Percentiles rank a stretch among this genome's conserved stretches.
phyloP scores from a whole-genome alignment of 2,888 invertebrate genomes.

The Agapostemon virescens region DNA sequence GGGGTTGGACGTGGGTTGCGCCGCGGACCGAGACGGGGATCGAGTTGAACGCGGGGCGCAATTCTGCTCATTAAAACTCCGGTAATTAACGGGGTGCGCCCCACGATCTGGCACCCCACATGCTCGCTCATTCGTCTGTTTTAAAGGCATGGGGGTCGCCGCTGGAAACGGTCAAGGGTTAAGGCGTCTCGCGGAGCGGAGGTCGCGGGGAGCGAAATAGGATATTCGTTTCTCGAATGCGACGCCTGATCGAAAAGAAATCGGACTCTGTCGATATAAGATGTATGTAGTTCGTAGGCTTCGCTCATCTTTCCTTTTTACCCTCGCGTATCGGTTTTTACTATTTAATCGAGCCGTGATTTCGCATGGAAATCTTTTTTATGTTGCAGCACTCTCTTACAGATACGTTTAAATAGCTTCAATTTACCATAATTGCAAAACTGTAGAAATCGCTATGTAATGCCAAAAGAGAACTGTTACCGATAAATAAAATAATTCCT shows the following conservation, averaged over 20 bases:
- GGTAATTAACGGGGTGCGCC: slow-evolving; percentile 65
- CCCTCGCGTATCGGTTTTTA: neutral
- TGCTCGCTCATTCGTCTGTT: slow-evolving; percentile 39
- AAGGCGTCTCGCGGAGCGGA: slow-evolving; percentile 6
- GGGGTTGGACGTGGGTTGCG: slow-evolving; percentile 3
- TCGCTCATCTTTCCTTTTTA: neutral
- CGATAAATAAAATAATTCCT: too few relatives aligned
- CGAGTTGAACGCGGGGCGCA: slow-evolving; percentile 56
- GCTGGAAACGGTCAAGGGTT: slow-evolving; percentile 43
- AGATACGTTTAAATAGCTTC: too few relatives aligned
- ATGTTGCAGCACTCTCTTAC: too few relatives aligned
- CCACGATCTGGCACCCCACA: slow-evolving; percentile 54
- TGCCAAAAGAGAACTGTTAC: too few relatives aligned
- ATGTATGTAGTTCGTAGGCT: too few relatives aligned
- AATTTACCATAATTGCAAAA: too few relatives aligned
- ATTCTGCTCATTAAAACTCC: slow-evolving; percentile 71
- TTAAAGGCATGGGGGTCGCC: slow-evolving; percentile 43
- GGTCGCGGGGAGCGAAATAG: neutral
- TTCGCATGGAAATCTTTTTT: too few relatives aligned
- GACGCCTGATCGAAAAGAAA: neutral
- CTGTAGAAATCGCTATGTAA: too few relatives aligned
- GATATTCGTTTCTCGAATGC: neutral
- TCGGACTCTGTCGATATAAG: neutral
- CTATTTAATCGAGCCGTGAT: neutral
- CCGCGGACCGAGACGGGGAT: slow-evolving; percentile 33